A percentile compares a stretch with the other conserved stretches of the same genome.
Evolutionary conservation across 2,888 invertebrate species (phyloP).

Genomic region (Aphidoletes aphidimyza): DNA sequence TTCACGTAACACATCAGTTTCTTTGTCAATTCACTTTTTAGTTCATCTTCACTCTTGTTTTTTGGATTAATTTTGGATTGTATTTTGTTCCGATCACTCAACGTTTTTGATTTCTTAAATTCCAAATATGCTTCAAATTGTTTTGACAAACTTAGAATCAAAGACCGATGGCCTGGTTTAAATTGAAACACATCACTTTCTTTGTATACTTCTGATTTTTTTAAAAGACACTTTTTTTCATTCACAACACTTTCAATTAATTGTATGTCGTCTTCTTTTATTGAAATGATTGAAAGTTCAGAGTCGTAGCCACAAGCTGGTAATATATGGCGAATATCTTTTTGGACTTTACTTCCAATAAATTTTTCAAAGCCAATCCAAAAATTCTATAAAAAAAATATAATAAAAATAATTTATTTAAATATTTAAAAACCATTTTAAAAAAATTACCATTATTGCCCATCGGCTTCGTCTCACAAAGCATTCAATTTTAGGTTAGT

Average conservation of each 20-base stretch:
- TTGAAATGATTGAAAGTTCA: not conserved
- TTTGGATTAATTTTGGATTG: not conserved
- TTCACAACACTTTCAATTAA: not conserved
- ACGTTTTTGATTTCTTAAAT: not conserved
- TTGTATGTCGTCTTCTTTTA: not conserved
- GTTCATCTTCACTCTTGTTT: not conserved
- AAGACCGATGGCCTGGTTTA: not conserved
- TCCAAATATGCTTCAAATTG: not conserved
- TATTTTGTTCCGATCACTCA: not conserved
- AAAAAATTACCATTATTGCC: no score
- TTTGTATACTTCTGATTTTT: not conserved
- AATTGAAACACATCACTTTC: no score
- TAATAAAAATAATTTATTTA: no score
- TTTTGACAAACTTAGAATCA: not conserved
- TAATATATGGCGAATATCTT: not conserved
- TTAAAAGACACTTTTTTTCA: not conserved
- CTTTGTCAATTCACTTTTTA: not conserved
- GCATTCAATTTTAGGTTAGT: no score
- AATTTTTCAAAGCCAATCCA: no score
- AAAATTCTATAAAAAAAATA: no score
- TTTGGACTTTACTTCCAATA: not conserved
- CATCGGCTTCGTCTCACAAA: no score
- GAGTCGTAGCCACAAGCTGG: not conserved
- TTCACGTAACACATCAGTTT: not conserved
- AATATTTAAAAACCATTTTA: no score